Conservation (phyloP, 2,797 vertebrate genomes). For the Acanthurus lineatus region DNA sequence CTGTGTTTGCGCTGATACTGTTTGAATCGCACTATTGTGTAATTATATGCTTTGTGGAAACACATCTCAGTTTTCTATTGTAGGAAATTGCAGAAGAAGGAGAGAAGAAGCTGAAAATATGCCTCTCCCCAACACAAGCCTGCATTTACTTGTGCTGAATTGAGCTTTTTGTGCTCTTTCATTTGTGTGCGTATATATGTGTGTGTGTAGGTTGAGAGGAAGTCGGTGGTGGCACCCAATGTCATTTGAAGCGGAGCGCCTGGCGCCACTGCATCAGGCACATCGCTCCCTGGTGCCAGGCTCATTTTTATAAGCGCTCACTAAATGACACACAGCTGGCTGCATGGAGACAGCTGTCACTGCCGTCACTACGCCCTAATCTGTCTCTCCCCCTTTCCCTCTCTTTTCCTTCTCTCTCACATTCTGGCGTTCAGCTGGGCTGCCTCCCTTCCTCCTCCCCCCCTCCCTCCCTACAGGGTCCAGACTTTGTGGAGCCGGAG, state of each 20-base stretch:
- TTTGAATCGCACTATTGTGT: conserved; percentile 51
- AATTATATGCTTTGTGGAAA: conserved; percentile 65
- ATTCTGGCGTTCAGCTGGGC: conserved; percentile 79
- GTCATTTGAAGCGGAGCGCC: conserved; percentile 83
- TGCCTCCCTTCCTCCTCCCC: conserved; percentile 68
- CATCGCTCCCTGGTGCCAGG: conserved; percentile 85
- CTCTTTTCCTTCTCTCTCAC: conserved; percentile 77
- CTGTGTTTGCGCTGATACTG: conserved; percentile 59
- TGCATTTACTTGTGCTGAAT: conserved; percentile 70
- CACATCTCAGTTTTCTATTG: conserved; percentile 55
- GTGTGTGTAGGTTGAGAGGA: conserved; percentile 75
- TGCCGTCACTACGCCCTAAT: conserved; percentile 80
- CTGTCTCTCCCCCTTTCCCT: conserved; percentile 69
- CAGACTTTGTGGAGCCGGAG: conserved; percentile 88
- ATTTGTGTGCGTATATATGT: conserved; percentile 57
- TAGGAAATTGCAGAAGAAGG: conserved; percentile 30
- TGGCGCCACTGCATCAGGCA: conserved; percentile 83
- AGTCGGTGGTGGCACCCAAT: conserved; percentile 81
- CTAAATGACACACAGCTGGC: conserved; percentile 89
- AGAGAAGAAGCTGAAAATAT: conserved; percentile 54
- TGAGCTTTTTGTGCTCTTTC: conserved; percentile 69
- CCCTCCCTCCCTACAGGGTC: conserved; percentile 77
- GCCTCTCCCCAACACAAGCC: conserved; percentile 53
- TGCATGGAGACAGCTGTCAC: conserved; percentile 85
- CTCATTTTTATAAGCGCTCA: conserved; percentile 83